Conservation (phyloP, 1,140 invertebrate species). For the Macrobrachium rosenbergii region DNA sequence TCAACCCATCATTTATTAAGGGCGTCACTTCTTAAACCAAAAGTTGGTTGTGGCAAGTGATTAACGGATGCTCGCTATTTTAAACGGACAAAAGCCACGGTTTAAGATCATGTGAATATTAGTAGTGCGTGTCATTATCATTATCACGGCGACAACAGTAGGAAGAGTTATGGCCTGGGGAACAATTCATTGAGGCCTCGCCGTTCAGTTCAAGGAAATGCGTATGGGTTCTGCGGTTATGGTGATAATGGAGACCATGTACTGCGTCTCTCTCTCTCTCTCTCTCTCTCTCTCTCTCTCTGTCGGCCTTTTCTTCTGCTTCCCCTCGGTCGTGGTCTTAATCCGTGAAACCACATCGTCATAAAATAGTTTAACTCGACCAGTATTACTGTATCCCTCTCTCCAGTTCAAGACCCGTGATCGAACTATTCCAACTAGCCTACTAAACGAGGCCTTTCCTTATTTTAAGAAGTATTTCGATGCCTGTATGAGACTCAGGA, state of each 20-base stretch:
- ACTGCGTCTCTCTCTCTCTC: not conserved
- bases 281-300: constrained; percentile 28
- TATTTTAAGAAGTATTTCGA: not conserved
- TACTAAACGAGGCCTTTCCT: not conserved
- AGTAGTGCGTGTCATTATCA: too few species aligned
- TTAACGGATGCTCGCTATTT: too few species aligned
- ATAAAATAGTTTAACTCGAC: not conserved
- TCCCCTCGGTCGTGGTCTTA: not conserved
- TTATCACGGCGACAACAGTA: not conserved
- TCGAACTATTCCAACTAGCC: not conserved
- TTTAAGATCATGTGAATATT: too few species aligned
- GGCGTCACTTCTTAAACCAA: too few species aligned
- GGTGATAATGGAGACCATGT: constrained; percentile 2
- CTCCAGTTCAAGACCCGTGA: not conserved
- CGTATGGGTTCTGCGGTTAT: not conserved
- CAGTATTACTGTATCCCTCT: not conserved
- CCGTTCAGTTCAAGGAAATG: not conserved
- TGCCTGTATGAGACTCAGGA: not conserved
- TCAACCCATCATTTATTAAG: too few species aligned
- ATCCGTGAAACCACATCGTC: not conserved
- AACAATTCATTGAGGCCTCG: too few species aligned
- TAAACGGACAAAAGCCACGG: too few species aligned
- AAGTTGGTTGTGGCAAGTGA: too few species aligned
- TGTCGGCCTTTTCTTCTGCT: not conserved
- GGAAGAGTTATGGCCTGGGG: not conserved